Evolutionary conservation across 2,888 invertebrate species (phyloP), one percentile per base, ranked within the genome.

Genomic region (Onthophagus sagittarius): DNA sequence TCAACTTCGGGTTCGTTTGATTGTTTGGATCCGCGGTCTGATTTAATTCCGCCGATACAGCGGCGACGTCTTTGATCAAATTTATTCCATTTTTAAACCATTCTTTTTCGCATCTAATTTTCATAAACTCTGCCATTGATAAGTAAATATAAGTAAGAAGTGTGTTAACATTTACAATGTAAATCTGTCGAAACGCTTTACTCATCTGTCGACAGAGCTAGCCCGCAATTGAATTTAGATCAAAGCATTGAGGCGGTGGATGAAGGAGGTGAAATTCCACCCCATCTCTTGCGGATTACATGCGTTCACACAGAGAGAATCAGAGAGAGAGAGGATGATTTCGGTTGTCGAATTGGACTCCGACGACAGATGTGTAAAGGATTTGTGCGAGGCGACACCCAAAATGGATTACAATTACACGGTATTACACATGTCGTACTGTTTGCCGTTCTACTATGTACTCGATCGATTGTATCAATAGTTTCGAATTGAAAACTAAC

Each of bases 391-490:
- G 23, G 39, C 39, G 39, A 53, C 39, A 53, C 39, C 71, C 79
- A 82, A 83, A 84, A 81, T 77, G 84, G 84, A 85, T 85, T 85
- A 84, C 81, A 83, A 84, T 84, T 84, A 84, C 83, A 84, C 79
- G 83, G 83, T 79, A 80, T 85, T 85, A 84, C 84, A 84, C 84
- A 84, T 85, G 84, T 81, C 39, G 39, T 11, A 53, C 39, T 53
- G 39, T 53, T 53, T 53, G 39, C 39, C 39, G 39, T 53, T 53
- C 39, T 53, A 53, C 39, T 53, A 11, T 53, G 39, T 53, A 53
- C 39, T 11, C 39, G 5, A 53, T 53, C 39, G 39, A 53, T 53
- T 53, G 39, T 53, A 11, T 11, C 39, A 53, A 53, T 53, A 53
- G 39, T 53, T 11, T 53, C 39, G 39, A 53, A 53, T 53, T 53